Base-by-base conservation (phyloP, 2,113 vertebrate genomes). In the Thomomys bottae region DNA sequence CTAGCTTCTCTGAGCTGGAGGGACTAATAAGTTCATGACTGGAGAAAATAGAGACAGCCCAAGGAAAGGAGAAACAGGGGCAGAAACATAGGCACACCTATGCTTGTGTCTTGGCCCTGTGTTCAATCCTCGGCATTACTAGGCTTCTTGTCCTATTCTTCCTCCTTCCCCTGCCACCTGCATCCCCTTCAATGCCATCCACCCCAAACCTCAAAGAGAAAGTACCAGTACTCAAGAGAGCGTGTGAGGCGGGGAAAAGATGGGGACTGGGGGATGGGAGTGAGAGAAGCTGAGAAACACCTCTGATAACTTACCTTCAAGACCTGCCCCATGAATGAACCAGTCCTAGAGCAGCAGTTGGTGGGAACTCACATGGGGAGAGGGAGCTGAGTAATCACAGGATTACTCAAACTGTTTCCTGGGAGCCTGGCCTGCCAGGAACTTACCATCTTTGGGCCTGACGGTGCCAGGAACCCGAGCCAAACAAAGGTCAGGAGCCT, bases 341-440 rank as follows among this genome's bases (percentile, higher is more conserved):
- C 45, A n/a, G 21, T 23, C 34, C 68, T 89, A 70, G 77, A 54
- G 45, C 45, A 63, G 84, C 76, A 71, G 59, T 38, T 89, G 92
- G 88, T 96, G 96, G 94, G 95, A 96, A 96, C 89, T 54, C 77
- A 26, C 93, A 57, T 80, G 93, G 95, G 90, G 88, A 95, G 77
- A 64, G 89, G 88, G 94, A 64, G 94, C 93, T 97, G 96, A 96
- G 96, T 97, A 96, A 97, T 96, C 96, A 81, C 94, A 92, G 88
- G 93, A 97, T 97, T 97, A 97, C 96, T 97, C 96, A 97, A 87
- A 96, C 73, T 73, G 93, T 68, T 88, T 88, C 92, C 80, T 15
- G 70, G 96, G 96, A 96, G 77, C 87, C 81, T n/a, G 63, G 90
- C 75, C 95, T 96, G 96, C 96, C 96, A 94, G 96, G 96, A 96